Evolutionary conservation across 2,113 vertebrate species (phyloP).

Genomic region (western clawed frog (Xenopus tropicalis)): UCB_Xtro_10.0 CM004443.2:117383501-117384000

Average conservation of each 20-base stretch:
- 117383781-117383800: not conserved
- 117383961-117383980: not conserved
- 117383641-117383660: not conserved
- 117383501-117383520: too few species aligned
- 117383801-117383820: not conserved
- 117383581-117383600: too few species aligned
- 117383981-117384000: not conserved
- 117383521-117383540: too few species aligned
- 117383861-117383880: slow-evolving; percentile 1
- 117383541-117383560: too few species aligned
- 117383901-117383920: not conserved
- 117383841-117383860: not conserved
- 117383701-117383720: not conserved
- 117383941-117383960: not conserved
- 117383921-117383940: not conserved
- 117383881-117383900: not conserved
- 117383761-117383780: not conserved
- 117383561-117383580: too few species aligned
- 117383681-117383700: not conserved
- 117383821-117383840: not conserved
- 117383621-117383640: too few species aligned
- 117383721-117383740: too few species aligned
- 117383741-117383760: not conserved
- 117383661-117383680: not conserved
- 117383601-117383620: too few species aligned